Percentiles rank a stretch among this genome's conserved stretches.
Conservation (phyloP, 2,888 invertebrate species). For the Drosophila eohydei region DNA sequence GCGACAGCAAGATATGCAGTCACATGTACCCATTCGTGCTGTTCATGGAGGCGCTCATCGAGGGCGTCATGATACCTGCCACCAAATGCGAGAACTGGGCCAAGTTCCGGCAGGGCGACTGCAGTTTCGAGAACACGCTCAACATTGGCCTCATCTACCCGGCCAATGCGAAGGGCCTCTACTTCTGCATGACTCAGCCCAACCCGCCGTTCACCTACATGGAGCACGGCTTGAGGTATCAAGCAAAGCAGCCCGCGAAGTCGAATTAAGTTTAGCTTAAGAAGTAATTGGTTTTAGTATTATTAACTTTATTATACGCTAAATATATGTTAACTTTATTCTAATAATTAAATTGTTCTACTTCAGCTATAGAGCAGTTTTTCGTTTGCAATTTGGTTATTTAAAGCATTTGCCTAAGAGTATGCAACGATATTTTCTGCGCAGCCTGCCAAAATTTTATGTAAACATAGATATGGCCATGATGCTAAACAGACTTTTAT, state of each 20-base stretch:
- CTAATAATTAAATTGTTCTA: neutral
- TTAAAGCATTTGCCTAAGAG: constrained; percentile 11
- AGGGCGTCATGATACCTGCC: constrained; percentile 77
- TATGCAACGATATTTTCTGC: constrained; percentile 1
- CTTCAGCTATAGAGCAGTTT: neutral
- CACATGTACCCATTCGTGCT: constrained; percentile 82
- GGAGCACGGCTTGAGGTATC: constrained; percentile 75
- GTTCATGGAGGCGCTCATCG: constrained; percentile 82
- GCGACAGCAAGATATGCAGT: constrained; percentile 76
- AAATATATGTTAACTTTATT: neutral
- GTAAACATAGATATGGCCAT: neutral
- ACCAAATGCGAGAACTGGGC: constrained; percentile 81
- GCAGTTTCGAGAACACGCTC: constrained; percentile 69
- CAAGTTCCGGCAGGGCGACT: constrained; percentile 70
- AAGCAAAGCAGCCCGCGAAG: constrained; percentile 24
- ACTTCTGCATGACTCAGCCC: constrained; percentile 79
- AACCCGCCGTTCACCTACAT: constrained; percentile 79
- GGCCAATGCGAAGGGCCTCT: constrained; percentile 68
- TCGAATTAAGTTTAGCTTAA: neutral
- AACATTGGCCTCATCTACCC: constrained; percentile 77
- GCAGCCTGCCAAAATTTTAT: neutral
- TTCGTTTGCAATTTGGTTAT: neutral
- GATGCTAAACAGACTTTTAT: neutral
- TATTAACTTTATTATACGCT: constrained; percentile 22
- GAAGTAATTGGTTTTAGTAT: constrained; percentile 11